A percentile compares a stretch with the other conserved stretches of the same genome.
These are phyloP conservation scores for Loxodonta africana DNA, from an alignment of 2,113 vertebrate genomes.

Conservation along the genomic window DNA sequence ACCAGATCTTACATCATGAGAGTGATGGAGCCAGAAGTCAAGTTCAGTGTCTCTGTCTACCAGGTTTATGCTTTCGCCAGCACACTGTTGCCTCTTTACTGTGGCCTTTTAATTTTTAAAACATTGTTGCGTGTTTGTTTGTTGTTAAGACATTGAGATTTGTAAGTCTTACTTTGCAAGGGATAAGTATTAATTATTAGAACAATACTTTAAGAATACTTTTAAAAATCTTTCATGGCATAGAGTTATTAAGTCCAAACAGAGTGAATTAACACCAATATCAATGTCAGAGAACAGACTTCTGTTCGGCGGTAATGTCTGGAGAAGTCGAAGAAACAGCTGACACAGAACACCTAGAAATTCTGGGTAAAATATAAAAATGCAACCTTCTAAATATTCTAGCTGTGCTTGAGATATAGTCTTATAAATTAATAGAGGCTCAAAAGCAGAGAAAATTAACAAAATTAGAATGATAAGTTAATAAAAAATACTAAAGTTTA, in stretches of 20 bases:
- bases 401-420: not conserved
- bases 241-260: not conserved
- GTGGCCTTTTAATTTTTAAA: not conserved
- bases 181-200: not conserved
- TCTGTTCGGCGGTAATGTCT: not conserved
- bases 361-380: conserved; percentile 14
- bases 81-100: not conserved
- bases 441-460: not conserved
- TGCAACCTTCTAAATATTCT: not conserved
- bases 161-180: not conserved
- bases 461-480: not conserved
- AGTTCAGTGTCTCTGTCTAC: not conserved
- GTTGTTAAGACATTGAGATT: not conserved
- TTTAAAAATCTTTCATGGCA: not conserved
- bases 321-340: not conserved
- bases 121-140: not conserved
- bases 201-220: not conserved
- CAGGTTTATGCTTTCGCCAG: not conserved
- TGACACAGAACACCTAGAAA: not conserved
- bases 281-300: conserved; percentile 32
- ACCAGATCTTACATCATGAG: not conserved
- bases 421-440: not conserved
- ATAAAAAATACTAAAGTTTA: not conserved
- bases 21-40: not conserved
- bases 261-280: not conserved